Evolutionary conservation across 2,888 invertebrate species (phyloP), one percentile per base, ranked within the genome.

Genomic region (Ferrisia virgata): DNA sequence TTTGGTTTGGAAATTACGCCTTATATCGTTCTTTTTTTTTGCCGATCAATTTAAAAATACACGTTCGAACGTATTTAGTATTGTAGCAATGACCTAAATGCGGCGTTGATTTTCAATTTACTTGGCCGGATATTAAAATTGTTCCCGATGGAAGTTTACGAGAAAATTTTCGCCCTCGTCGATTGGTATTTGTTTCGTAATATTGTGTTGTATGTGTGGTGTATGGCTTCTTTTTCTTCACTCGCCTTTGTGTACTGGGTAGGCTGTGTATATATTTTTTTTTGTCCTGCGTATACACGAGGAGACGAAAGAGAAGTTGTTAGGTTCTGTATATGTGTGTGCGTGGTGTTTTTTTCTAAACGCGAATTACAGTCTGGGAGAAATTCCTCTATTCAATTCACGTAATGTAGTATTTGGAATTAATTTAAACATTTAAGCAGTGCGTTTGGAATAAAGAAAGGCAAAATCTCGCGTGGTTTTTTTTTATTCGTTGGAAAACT

Each of bases 121-220:
- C 72, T 76, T 18, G 72, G 36, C 36, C 72, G 72, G 72, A 76
- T 76, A 76, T 76, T 76, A 76, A 76, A 76, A 76, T 76, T 76
- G 36, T 76, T 76, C 72, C 72, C 72, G 72, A 76, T 76, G 72
- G 72, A 76, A 36, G 64, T 64, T 64, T 31, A 64, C 64, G 64
- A 18, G 72, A 76, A 72, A 36, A 76, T 76, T 76, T 76, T 36
- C 72, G 36, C 36, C 36, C n/a, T 18, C 33, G 11, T 64, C 28
- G 72, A 76, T 76, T 76, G 72, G 72, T 76, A 36, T 76, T 76
- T 76, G 72, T 76, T 76, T 76, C 72, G 72, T 76, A 28, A 36
- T 76, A 76, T 36, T 76, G 36, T 33, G 2, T 33, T 76, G 18
- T 58, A 58, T 58, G 58, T n/a, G n/a, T n/a, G 58, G 43, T 18